These are phyloP conservation scores for Lasiurus cinereus DNA, from an alignment of 2,113 vertebrate species.

Conservation along the genomic window DNA sequence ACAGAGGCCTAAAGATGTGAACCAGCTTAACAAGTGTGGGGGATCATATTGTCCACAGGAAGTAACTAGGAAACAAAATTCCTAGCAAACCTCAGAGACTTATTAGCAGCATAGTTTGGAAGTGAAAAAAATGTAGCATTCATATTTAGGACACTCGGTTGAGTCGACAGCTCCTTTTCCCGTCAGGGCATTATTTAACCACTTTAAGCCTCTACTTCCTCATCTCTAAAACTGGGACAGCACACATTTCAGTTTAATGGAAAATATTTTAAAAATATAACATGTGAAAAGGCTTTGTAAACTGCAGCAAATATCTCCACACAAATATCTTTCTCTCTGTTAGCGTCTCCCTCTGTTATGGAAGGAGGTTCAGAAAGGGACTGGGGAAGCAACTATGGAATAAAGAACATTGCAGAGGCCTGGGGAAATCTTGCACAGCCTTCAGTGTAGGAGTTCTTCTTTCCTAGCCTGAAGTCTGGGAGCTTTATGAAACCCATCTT, in stretches of 20 bases:
- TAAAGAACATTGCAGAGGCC: background rate
- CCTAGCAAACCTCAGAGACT: background rate
- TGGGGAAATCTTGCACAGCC: background rate
- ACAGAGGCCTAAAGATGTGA: background rate
- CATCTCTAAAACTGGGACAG: constrained; percentile 42
- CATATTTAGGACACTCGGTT: background rate
- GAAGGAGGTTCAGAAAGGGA: constrained; percentile 16
- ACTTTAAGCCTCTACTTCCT: background rate
- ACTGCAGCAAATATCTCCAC: background rate
- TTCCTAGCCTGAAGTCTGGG: background rate
- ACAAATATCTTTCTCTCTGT: constrained; percentile 45
- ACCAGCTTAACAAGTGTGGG: background rate
- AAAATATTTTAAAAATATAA: constrained; percentile 30
- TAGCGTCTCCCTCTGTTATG: background rate
- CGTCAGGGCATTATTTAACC: background rate
- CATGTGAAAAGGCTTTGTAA: constrained; percentile 38
- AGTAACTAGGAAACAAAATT: constrained; percentile 13
- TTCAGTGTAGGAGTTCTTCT: constrained; percentile 3
- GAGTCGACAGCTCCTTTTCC: background rate
- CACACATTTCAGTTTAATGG: constrained; percentile 12
- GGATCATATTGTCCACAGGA: background rate
- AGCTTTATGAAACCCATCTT: constrained; percentile 43
- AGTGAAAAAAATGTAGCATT: background rate
- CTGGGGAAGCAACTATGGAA: background rate
- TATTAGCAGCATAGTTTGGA: background rate